Base-by-base conservation (phyloP, 1,140 invertebrate genomes). In the Diachasma alloeum region DNA sequence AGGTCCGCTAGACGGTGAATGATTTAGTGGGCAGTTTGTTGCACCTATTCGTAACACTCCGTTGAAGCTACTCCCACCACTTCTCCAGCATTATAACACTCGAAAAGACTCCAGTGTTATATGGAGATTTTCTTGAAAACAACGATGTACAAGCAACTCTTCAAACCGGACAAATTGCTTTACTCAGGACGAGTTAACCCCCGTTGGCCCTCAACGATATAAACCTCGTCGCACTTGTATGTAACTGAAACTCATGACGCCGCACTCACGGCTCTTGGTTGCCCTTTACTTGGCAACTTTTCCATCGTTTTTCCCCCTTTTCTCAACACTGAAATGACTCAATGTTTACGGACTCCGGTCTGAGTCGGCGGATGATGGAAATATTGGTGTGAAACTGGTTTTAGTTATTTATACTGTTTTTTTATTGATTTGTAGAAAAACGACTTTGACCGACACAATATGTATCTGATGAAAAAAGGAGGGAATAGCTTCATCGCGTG, bases 21-120 rank as follows among this genome's bases (percentile, higher is more conserved):
- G 86, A 88, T 87, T 87, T 87, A 88, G 80, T 83, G 81, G 72
- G 19, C 82, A 81, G 85, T 86, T 85, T 83, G 84, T 86, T 84
- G 83, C 78, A 78, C 74, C 79, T 80, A 83, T 84, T 82, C 78
- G 81, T 80, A 82, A 84, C 82, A 82, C 81, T 82, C 69, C 36
- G 68, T 69, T 78, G 71, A 73, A 79, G 74, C 56, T 22, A 71
- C 68, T 63, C 39, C 68, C 44, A 59, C 44, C 53, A 53, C 11
- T 19, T 59, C 59, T 67, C 63, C 66, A 36, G 66, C 80, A 26
- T 85, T 81, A 83, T 82, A 84, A 82, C 44, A 78, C 72, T 72
- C 68, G 73, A 31, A 72, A 26, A n/a, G 31, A 72, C 37, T 31
- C 39, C 8, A 24, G 79, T 78, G 76, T 72, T 72, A 71, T 73